Percentiles rank a stretch among this genome's conserved stretches.
phyloP scores from a whole-genome alignment of 2,113 vertebrate genomes.

The Anseranas semipalmata region DNA sequence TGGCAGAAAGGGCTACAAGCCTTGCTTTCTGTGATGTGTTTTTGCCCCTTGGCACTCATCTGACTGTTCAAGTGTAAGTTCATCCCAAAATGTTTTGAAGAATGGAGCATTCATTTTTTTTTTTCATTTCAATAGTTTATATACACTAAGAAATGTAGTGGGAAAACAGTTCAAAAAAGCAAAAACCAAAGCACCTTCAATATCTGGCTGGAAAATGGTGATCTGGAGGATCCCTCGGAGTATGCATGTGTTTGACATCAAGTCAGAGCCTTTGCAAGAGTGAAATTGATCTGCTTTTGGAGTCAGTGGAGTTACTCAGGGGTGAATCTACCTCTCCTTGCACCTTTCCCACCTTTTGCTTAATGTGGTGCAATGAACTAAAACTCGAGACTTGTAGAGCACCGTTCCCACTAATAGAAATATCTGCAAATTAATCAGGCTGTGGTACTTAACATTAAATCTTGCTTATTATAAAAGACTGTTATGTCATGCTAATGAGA shows the following conservation, averaged over 20 bases:
- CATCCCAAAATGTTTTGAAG: neutral
- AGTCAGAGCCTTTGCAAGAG: neutral
- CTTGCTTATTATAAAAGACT: slow-evolving; percentile 26
- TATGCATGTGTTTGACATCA: neutral
- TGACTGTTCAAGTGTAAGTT: neutral
- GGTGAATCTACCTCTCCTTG: neutral
- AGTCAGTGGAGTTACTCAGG: neutral
- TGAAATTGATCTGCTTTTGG: neutral
- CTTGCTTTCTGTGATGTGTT: neutral
- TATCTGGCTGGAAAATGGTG: neutral
- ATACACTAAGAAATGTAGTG: neutral
- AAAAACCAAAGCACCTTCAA: neutral
- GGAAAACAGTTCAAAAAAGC: neutral
- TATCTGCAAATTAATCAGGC: slow-evolving; percentile 17
- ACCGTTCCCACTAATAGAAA: neutral
- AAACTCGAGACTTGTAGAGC: slow-evolving; percentile 14
- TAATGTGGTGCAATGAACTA: neutral
- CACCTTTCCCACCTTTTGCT: neutral
- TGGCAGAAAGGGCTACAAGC: neutral
- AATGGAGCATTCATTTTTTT: neutral
- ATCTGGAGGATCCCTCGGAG: neutral
- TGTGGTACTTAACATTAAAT: slow-evolving; percentile 14
- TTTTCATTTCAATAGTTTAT: neutral
- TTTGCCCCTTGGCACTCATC: neutral
- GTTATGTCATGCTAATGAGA: slow-evolving; percentile 7